A percentile compares a stretch with the other conserved stretches of the same genome.
These are phyloP conservation scores for Coptodon bakossiorum DNA, from an alignment of 2,113 vertebrate genomes.

Conservation along the genomic window DNA sequence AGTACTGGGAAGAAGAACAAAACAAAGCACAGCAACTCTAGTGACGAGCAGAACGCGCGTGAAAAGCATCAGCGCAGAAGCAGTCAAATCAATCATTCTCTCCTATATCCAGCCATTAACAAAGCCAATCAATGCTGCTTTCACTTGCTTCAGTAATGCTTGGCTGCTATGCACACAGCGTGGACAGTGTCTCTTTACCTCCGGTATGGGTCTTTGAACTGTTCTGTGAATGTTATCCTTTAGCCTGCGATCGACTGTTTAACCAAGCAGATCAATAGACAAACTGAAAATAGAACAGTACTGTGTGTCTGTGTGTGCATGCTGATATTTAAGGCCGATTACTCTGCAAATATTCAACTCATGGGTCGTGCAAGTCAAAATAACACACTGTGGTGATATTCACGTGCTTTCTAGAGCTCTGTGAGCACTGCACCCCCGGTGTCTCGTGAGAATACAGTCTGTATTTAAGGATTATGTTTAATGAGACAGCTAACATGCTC, in stretches of 20 bases:
- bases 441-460: not conserved
- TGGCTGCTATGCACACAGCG: not conserved
- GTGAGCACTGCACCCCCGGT: not conserved
- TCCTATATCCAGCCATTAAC: not conserved
- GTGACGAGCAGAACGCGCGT: not conserved
- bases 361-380: not conserved
- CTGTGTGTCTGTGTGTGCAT: not conserved
- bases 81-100: not conserved
- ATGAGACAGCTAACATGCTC: not conserved
- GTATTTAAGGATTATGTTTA: not conserved
- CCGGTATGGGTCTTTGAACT: slow-evolving; percentile 2
- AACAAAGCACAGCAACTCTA: not conserved
- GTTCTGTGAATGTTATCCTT: slow-evolving; percentile 3
- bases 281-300: slow-evolving; percentile 29
- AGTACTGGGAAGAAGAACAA: not conserved
- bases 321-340: not conserved
- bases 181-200: not conserved
- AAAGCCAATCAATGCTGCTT: slow-evolving; percentile 7
- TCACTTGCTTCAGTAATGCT: not conserved
- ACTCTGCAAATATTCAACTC: not conserved
- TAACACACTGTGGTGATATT: not conserved
- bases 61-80: not conserved
- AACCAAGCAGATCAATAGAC: slow-evolving; percentile 36
- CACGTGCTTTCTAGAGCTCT: not conserved
- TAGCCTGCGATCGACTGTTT: not conserved